Evolutionary conservation across 2,888 invertebrate genomes (phyloP), one percentile per base, ranked within the genome.

Genomic region (Aethes cnicana): DNA sequence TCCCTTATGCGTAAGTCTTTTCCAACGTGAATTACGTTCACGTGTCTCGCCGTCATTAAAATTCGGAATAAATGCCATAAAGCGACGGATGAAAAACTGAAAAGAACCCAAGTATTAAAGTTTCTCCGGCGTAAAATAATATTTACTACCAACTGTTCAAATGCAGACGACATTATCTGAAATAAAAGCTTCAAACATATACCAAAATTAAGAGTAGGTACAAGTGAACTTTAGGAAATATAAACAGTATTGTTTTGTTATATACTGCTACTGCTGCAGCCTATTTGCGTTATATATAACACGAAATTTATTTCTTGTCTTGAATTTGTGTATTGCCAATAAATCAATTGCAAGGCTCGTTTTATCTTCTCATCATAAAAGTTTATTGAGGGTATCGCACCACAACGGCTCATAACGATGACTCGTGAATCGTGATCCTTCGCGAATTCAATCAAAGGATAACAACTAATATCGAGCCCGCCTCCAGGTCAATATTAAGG

Each of bases 331-430:
- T 46, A 46, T 52, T 46, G 46, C 20, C 39, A 39, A 46, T 52
- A 37, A 52, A 52, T 52, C 52, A 39, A 52, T 39, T 39, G 30
- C 20, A 2, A 25, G 28, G 17, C 43, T 30, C 52, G 44, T 46
- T 52, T 52, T 52, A 52, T 52, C 44, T 52, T 20, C 25, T 5
- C 20, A 20, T 32, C 39, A 43, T 52, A 26, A 52, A 52, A 52
- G 39, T 46, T 52, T 52, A 52, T 52, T 32, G 52, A 26, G 32
- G 32, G 11, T 18, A 18, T 25, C 23, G 23, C 26, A 4, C 14
- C 20, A 36, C 36, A 18, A 14, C 44, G 16, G 33, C 44, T 44
- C 23, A 20, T 42, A 43, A 43, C 30, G 32, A 35, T 33, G 33
- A 33, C 25, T 28, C 21, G 26, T 37, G 37, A 21, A 11, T 28